Percentiles rank a stretch among this genome's conserved stretches.
These are phyloP conservation scores for Sula dactylatra DNA, from an alignment of 2,113 vertebrate species.

Conservation along the genomic window DNA sequence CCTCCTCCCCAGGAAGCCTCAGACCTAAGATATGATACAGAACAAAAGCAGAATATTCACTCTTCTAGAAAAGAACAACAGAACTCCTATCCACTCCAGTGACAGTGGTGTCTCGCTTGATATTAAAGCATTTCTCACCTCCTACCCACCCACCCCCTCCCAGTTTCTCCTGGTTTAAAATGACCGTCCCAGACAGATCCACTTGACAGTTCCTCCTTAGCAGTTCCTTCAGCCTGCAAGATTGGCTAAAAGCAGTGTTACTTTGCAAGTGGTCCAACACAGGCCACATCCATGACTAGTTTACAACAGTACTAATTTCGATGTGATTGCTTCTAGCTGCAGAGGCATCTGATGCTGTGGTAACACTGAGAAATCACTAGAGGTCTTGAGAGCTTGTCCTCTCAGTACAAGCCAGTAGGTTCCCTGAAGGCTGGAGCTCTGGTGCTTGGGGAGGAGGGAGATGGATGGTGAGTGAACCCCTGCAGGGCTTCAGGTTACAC, in stretches of 20 bases:
- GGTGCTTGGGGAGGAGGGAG: background rate
- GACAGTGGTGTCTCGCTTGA: background rate
- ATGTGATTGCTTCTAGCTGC: background rate
- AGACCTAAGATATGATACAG: background rate
- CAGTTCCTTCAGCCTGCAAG: background rate
- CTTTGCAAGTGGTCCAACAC: background rate
- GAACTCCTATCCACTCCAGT: background rate
- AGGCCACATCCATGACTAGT: background rate
- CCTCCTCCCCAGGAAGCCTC: background rate
- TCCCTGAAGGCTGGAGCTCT: background rate
- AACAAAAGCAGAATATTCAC: background rate
- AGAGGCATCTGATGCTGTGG: background rate
- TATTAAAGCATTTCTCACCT: background rate
- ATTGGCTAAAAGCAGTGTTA: background rate
- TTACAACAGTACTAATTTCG: background rate
- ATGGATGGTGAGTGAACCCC: background rate
- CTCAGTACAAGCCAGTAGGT: background rate
- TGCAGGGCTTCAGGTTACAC: background rate
- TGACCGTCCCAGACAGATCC: background rate
- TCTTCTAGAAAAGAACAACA: background rate
- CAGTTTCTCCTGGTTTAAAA: background rate
- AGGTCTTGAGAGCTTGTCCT: background rate
- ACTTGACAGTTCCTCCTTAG: background rate
- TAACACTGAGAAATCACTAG: background rate
- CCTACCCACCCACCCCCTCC: fast-evolving